Base-by-base conservation (phyloP, 53 echinoderm and acorn worm species). In the Echinometra lucunter region DNA sequence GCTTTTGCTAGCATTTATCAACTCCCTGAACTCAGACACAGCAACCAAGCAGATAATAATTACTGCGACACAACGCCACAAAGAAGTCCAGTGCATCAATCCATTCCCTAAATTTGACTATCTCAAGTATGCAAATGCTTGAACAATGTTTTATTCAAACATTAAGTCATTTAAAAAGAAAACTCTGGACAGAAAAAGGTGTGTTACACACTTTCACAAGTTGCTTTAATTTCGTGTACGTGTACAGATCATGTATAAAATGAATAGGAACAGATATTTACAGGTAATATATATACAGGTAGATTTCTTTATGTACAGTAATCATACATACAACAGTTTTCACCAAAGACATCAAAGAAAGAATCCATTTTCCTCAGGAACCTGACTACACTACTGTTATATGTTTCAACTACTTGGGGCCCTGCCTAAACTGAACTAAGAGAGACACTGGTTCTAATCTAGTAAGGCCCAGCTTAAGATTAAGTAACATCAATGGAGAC, bases 181-280 rank as follows among this genome's bases (percentile, higher is more conserved):
- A 69, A 69, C 38, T 5, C 4, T 15, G 40, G 37, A 38, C 38
- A 75, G 7, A 70, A 70, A 32, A 72, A 30, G 16, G 32, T 8
- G 72, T 72, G 44, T 44, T 80, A 23, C 40, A 0, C 42, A 80
- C 80, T 18, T n/a, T 15, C 44, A 21, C 44, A 1, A 23, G 17
- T 81, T 25, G 44, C 40, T 81, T 81, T 81, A 81, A 44, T 85
- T 47, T 85, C 85, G 49, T 85, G 42, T 19, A 44, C 81, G 44
- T 3, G 40, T 81, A 19, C 44, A 47, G 44, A 42, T 19, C 44
- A 47, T 85, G 85, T 85, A 85, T 53, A 85, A 85, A 85, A 85
- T 28, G 85, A 85, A 2, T 47, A 21, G 15, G 85, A 85, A 47
- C 49, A 49, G 21, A 40, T 49, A 81, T 81, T 42, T 81, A 81